phyloP scores from a whole-genome alignment of 2,797 vertebrate genomes.

The Pygocentrus nattereri region DNA sequence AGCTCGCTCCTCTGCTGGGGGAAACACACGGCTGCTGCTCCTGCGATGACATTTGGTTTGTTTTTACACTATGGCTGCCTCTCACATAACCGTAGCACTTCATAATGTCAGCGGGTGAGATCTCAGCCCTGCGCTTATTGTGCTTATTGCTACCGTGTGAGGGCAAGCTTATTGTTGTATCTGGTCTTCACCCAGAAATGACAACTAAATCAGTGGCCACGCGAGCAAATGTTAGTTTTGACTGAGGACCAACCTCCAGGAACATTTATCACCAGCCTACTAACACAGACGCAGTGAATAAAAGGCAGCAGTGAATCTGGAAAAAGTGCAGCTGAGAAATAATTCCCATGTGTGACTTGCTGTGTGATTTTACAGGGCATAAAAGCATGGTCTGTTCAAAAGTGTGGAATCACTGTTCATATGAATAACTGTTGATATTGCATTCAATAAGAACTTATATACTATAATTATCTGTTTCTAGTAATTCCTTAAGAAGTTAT shows the following conservation, averaged over 20 bases:
- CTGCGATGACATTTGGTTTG: constrained; percentile 83
- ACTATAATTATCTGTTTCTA: no score
- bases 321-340: constrained; percentile 14
- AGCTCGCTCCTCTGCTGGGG: constrained; percentile 68
- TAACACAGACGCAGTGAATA: constrained; percentile 6
- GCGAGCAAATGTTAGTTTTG: constrained; percentile 46
- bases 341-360: not conserved
- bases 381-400: no score
- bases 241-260: constrained; percentile 45
- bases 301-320: constrained; percentile 17
- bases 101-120: constrained; percentile 82
- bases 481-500: no score
- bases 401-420: no score
- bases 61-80: constrained; percentile 80
- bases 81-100: constrained; percentile 77
- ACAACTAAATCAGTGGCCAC: constrained; percentile 70
- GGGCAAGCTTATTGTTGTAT: constrained; percentile 61
- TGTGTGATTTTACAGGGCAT: no score
- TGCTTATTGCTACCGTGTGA: constrained; percentile 77
- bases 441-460: no score
- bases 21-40: constrained; percentile 66
- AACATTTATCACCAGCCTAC: constrained; percentile 38
- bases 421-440: no score
- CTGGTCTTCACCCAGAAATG: constrained; percentile 56
- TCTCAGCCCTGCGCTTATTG: constrained; percentile 67